Evolutionary conservation across 2,888 invertebrate species (phyloP), one percentile per base, ranked within the genome.

Genomic region (Lasioglossum morio): DNA sequence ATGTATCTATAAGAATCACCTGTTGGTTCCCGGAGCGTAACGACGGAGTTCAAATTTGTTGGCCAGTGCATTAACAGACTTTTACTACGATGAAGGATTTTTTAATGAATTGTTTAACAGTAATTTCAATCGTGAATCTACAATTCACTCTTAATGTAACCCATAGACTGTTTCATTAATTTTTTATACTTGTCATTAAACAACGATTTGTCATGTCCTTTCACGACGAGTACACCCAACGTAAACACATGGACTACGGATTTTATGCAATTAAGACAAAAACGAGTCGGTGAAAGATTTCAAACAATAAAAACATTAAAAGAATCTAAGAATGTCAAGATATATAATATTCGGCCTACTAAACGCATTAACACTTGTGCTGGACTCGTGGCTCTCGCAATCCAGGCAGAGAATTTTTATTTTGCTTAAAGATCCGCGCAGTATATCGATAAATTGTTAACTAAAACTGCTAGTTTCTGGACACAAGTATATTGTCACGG

Each of bases 401-500:
- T 48, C 48, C 7, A 48, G 23, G 23, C 48, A 53, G 14, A 14
- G 14, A 43, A 48, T 48, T 53, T 23, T 2, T 57, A 23, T 10
- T n/a, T 53, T 0, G 53, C n/a, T 0, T n/a, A 10, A 53, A 53
- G 10, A 53, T 53, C 48, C 12, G 57, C 57, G 57, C 12, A 12
- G 12, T n/a, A 4, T 57, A 57, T 12, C n/a, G 57, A 57, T 12
- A n/a, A 57, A n/a, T n/a, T n/a, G 4, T n/a, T 12, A 57, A 57
- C n/a, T 4, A 1, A n/a, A n/a, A 57, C 12, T 57, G 12, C 12
- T 57, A 3, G 57, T 57, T 57, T 57, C 1, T 23, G 12, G 8
- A 19, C 63, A 30, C 75, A 34, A 34, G 85, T 75, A 81, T 85
- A 77, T 81, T 81, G 66, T 63, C 74, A 43, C 37, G 37, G 53